phyloP scores from a whole-genome alignment of 2,113 vertebrate genomes.

The Danio rerio region GRCz12tu NC_133178.1:8314001-8314500 shows the following conservation, averaged over 20 bases:
- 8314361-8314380: constrained; percentile 70
- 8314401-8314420: constrained; percentile 45
- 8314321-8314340: background rate
- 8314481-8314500: constrained; percentile 75
- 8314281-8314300: background rate
- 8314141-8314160: constrained; percentile 13
- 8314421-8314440: constrained; percentile 22
- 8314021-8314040: background rate
- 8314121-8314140: background rate
- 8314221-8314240: background rate
- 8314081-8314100: background rate
- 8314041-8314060: background rate
- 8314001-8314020: background rate
- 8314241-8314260: background rate
- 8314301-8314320: background rate
- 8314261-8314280: background rate
- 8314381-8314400: constrained; percentile 86
- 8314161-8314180: constrained; percentile 32
- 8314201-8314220: background rate
- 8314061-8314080: background rate
- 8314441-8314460: constrained; percentile 9
- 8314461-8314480: constrained; percentile 72
- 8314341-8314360: constrained; percentile 9
- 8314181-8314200: background rate
- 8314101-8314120: background rate